Evolutionary conservation across 2,113 vertebrate genomes (phyloP).

Genomic region (Entomyzon cyanotis): DNA sequence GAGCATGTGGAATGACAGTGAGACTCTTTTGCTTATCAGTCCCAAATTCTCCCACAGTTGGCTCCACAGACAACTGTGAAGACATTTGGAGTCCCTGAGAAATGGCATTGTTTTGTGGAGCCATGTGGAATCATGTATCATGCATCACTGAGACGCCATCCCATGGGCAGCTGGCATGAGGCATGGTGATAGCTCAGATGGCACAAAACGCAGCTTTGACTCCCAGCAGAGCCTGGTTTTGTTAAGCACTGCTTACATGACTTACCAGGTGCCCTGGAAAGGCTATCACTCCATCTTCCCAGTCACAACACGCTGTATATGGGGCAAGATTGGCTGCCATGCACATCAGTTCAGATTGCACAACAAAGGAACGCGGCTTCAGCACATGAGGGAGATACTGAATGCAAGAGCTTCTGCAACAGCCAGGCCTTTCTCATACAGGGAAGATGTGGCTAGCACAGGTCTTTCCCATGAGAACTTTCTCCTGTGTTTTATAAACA

Average conservation of each 20-base stretch:
- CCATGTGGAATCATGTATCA: neutral
- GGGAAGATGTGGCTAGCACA: too few relatives aligned
- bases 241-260: neutral
- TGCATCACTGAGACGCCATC: neutral
- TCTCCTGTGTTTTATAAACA: too few relatives aligned
- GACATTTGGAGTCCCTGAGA: neutral
- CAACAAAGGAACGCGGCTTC: neutral
- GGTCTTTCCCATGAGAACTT: too few relatives aligned
- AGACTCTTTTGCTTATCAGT: neutral
- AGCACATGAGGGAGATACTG: neutral
- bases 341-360: neutral
- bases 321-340: neutral
- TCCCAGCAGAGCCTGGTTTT: neutral
- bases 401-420: neutral
- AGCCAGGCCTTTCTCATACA: neutral
- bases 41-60: neutral
- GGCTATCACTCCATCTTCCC: neutral
- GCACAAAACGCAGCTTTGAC: neutral
- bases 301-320: neutral
- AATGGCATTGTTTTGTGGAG: neutral
- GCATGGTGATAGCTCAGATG: neutral
- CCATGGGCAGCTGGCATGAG: rapidly evolving
- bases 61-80: neutral
- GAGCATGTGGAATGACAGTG: neutral
- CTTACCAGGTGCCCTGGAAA: neutral